These are phyloP conservation scores for Entelurus aequoreus DNA, from an alignment of 2,113 vertebrate species.

Conservation along the genomic window DNA sequence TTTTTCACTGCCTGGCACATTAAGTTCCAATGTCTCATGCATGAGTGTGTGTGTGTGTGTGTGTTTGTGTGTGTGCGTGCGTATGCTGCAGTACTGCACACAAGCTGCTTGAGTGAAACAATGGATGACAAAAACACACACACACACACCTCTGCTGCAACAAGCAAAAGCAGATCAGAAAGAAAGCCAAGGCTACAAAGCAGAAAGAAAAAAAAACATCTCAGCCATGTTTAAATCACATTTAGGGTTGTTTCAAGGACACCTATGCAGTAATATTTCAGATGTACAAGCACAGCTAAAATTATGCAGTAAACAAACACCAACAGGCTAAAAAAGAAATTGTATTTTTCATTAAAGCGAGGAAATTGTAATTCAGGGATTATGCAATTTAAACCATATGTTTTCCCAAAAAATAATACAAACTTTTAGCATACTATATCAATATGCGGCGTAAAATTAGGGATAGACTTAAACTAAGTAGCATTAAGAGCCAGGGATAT, in stretches of 20 bases:
- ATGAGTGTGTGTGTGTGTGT: constrained; percentile 10
- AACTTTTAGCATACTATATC: no score
- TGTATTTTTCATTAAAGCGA: no score
- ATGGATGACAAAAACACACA: constrained; percentile 21
- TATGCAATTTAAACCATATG: neutral
- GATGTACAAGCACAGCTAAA: constrained; percentile 26
- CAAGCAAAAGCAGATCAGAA: constrained; percentile 17
- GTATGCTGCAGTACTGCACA: constrained; percentile 13
- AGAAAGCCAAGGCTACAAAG: constrained; percentile 28
- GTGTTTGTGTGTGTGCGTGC: neutral
- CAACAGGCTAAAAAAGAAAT: no score
- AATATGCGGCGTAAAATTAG: no score
- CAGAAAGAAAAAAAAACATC: constrained; percentile 9
- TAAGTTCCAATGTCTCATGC: constrained; percentile 15
- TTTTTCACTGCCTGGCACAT: constrained; percentile 28
- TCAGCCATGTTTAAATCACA: constrained; percentile 14
- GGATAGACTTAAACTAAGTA: no score
- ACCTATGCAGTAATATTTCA: neutral
- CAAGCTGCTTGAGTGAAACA: constrained; percentile 29
- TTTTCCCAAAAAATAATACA: neutral
- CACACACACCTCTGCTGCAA: constrained; percentile 7
- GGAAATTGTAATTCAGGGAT: no score
- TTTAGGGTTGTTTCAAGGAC: constrained; percentile 30
- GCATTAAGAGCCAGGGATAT: no score
- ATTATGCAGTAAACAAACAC: no score